Percentiles rank a stretch among this genome's conserved stretches.
Evolutionary conservation across 1,140 invertebrate species (phyloP).

Genomic region (Bombus turneri): DNA sequence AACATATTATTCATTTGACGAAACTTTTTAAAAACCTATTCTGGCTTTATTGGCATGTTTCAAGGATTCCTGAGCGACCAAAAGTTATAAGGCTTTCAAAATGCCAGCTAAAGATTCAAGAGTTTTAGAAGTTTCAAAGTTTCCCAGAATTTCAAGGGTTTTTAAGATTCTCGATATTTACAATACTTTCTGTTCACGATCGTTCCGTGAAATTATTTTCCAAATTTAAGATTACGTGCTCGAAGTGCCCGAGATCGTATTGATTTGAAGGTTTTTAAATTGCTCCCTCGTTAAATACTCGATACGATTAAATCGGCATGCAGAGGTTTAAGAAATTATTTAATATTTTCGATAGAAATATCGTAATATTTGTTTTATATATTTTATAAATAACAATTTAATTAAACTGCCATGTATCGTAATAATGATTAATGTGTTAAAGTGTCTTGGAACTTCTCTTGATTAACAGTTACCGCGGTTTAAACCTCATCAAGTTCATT

Average conservation of each 20-base stretch:
- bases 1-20: conserved; percentile 3
- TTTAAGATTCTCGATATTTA: conserved; percentile 12
- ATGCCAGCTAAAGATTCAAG: not conserved
- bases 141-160: not conserved
- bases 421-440: conserved; percentile 11
- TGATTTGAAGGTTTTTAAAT: not conserved
- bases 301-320: no score
- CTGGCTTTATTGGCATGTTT: conserved; percentile 6
- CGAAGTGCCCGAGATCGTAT: not conserved
- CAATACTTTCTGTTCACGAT: not conserved
- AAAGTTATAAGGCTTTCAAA: conserved; percentile 26
- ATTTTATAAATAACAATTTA: not conserved
- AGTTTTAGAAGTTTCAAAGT: conserved; percentile 27
- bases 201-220: not conserved
- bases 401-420: not conserved
- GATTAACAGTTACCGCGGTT: conserved; percentile 10
- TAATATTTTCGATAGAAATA: not conserved
- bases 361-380: not conserved
- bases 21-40: not conserved
- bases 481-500: conserved; percentile 7
- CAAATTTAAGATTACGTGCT: not conserved
- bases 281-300: not conserved
- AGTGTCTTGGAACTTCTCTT: not conserved
- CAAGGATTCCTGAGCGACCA: not conserved
- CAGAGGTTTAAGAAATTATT: not conserved